phyloP scores from a whole-genome alignment of 2,888 invertebrate genomes.

The Nomada hirtipes region DNA sequence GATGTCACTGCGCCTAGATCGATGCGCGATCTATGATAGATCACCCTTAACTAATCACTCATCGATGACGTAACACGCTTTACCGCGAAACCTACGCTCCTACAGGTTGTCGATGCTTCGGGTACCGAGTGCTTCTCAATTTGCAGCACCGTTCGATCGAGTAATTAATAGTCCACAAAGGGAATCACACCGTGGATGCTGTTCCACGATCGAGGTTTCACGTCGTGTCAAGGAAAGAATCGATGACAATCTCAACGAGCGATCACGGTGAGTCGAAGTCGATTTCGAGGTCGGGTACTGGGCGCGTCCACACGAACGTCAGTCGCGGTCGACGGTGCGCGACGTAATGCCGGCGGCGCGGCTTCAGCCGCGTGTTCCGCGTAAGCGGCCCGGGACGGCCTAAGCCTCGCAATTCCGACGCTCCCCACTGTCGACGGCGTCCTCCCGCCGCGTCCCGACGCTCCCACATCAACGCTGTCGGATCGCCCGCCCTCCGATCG shows the following conservation, averaged over 20 bases:
- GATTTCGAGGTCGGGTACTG: background rate
- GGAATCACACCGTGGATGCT: background rate
- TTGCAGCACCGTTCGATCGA: background rate
- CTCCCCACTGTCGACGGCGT: constrained; percentile 59
- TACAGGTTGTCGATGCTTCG: constrained; percentile 45
- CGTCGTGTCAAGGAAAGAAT: background rate
- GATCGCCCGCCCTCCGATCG: constrained; percentile 59
- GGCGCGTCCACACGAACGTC: constrained; percentile 71
- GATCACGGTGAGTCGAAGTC: background rate
- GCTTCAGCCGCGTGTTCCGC: constrained; percentile 79
- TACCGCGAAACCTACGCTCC: constrained; percentile 22
- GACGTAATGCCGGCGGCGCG: constrained; percentile 82
- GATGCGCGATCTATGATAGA: constrained; percentile 19
- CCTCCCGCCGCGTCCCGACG: constrained; percentile 48
- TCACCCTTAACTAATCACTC: constrained; percentile 9
- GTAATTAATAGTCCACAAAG: background rate
- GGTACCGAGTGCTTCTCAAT: background rate
- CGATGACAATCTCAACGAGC: background rate
- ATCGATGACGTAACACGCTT: constrained; percentile 17
- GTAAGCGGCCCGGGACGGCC: constrained; percentile 80
- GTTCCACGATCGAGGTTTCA: background rate
- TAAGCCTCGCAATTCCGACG: constrained; percentile 72
- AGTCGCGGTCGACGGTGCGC: constrained; percentile 83
- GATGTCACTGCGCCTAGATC: constrained; percentile 32
- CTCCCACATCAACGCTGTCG: constrained; percentile 44